A percentile compares a stretch with the other conserved stretches of the same genome.
phyloP scores from a whole-genome alignment of 1,140 invertebrate genomes.

The Ladona fulva region DNA sequence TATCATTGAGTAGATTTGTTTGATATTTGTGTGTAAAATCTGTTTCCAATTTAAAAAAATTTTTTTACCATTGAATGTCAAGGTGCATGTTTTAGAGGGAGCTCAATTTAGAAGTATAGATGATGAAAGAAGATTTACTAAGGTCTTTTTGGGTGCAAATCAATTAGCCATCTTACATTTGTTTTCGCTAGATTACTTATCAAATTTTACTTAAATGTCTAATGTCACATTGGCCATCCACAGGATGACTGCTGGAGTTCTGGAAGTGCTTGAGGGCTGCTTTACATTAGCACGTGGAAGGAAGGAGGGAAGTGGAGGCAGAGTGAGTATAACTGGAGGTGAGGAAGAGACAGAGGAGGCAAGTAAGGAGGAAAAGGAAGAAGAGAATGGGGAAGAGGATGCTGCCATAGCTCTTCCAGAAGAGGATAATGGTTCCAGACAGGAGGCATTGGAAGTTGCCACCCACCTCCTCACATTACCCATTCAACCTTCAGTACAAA shows the following conservation, averaged over 20 bases:
- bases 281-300: constrained; percentile 36
- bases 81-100: too few species aligned
- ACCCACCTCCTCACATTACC: constrained; percentile 74
- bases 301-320: constrained; percentile 24
- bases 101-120: too few species aligned
- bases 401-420: constrained; percentile 21
- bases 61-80: too few species aligned
- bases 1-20: too few species aligned
- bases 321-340: constrained; percentile 16
- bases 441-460: constrained; percentile 59
- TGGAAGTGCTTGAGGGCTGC: constrained; percentile 66
- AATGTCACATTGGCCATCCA: constrained; percentile 28
- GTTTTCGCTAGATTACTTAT: too few species aligned
- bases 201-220: background rate
- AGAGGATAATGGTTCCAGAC: constrained; percentile 32
- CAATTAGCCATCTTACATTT: too few species aligned
- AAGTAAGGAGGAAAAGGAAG: constrained; percentile 25
- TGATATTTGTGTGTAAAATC: too few species aligned
- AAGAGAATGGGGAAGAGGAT: background rate
- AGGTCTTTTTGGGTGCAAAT: too few species aligned
- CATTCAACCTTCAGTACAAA: constrained; percentile 66
- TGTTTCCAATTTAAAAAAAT: too few species aligned
- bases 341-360: constrained; percentile 17
- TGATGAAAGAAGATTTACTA: too few species aligned
- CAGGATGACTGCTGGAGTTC: constrained; percentile 58